Base-by-base conservation (phyloP, 2,797 vertebrate species). In the Oreortyx pictus region DNA sequence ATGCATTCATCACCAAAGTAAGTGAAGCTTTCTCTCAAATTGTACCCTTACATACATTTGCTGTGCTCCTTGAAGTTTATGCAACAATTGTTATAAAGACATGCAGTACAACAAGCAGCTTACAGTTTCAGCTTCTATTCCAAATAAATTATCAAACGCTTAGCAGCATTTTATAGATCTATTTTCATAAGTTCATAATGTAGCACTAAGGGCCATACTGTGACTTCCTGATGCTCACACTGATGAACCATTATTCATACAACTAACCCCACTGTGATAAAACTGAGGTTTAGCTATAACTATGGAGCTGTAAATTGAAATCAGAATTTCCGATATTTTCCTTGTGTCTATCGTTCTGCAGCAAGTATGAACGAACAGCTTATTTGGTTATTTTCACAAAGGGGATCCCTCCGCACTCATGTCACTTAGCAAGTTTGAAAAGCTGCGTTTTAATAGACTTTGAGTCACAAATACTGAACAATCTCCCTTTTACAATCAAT, bases 71-170 rank as follows among this genome's bases (percentile, higher is more conserved):
- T 15, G 39, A 82, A 81, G 50, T 44, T 88, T 50, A 44, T 19
- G 16, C 88, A 94, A 81, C 54, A 82, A 50, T 19, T 67, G 12
- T 39, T 67, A 65, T 70, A 83, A 74, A 90, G 61, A 62, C 15
- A 20, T 19, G 35, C 44, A 52, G 54, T 19, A 67, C 24, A 66
- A 44, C 3, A 19, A 62, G 22, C 0, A 0, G 33, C 49, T 81
- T 92, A 75, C 90, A 73, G 88, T 49, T 62, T 71, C 90, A 91
- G n/a, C 71, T 83, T 76, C 86, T 74, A 19, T 50, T 87, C 79
- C 81, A 83, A 94, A 95, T 93, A 89, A 92, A 83, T 84, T 86
- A 85, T 82, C 75, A 77, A 88, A 81, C 33, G 47, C 47, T 80
- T 47, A 82, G 35, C 46, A 68, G 49, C 74, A 41, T 70, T 94